Percentiles rank a stretch among this genome's conserved stretches.
Evolutionary conservation across 2,113 vertebrate species (phyloP).

Genomic region (Callithrix jacchus): DNA sequence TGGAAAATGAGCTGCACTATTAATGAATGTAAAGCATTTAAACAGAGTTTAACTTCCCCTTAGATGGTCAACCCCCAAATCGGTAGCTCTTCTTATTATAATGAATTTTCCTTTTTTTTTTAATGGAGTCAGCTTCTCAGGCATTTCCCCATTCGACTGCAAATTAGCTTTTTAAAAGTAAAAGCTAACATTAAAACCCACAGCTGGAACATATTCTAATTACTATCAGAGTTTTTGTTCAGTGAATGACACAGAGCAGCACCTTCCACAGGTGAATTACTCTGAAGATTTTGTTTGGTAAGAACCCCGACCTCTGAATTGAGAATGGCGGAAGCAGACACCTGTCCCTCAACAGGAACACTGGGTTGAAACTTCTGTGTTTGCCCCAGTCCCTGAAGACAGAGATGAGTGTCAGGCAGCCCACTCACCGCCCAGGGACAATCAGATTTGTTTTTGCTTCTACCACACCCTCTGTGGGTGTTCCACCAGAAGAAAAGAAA

Average conservation of each 20-base stretch:
- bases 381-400: background rate
- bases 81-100: background rate
- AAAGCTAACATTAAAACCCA: background rate
- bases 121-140: background rate
- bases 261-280: background rate
- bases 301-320: background rate
- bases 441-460: background rate
- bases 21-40: background rate
- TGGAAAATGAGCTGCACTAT: background rate
- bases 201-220: background rate
- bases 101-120: background rate
- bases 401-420: background rate
- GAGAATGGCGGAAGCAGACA: background rate
- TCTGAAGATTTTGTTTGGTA: background rate
- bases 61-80: too few species aligned
- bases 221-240: background rate
- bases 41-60: too few species aligned
- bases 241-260: background rate
- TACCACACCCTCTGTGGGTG: conserved; percentile 51
- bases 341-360: background rate
- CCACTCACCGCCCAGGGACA: background rate
- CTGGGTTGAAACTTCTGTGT: background rate
- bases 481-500: background rate
- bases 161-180: background rate
- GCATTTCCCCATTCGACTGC: background rate